Conservation (phyloP, 2,113 vertebrate species). For the Carassius carassius region DNA sequence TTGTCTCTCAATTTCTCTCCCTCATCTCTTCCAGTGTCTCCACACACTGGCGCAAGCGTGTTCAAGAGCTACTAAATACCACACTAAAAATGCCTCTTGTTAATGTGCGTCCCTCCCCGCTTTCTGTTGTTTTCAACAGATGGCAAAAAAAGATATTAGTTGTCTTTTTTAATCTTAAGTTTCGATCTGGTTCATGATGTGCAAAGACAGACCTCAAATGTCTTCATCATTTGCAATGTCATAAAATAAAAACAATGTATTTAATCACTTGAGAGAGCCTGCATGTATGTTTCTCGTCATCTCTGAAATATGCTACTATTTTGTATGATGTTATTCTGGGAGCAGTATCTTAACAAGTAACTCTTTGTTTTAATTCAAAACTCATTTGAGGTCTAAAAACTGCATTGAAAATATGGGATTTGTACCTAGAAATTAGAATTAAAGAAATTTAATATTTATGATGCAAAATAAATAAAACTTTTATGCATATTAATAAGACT, state of each 20-base stretch:
- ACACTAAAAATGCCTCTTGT: constrained; percentile 43
- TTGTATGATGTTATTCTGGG: constrained; percentile 9
- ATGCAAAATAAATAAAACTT: not conserved
- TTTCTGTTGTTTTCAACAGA: constrained; percentile 39
- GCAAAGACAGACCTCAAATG: constrained; percentile 6
- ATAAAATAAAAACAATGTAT: constrained; percentile 26
- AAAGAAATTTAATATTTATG: not conserved
- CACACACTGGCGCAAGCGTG: constrained; percentile 16
- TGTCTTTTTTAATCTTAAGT: constrained; percentile 12
- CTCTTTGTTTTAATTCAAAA: not conserved
- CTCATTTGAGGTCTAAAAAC: not conserved
- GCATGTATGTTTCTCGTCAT: constrained; percentile 15
- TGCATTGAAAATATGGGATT: not conserved
- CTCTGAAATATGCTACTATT: not conserved
- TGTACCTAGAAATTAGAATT: not conserved
- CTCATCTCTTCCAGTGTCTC: constrained; percentile 10
- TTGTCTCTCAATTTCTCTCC: constrained; percentile 34
- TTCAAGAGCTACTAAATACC: constrained; percentile 25
- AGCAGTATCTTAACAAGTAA: not conserved
- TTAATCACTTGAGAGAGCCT: constrained; percentile 24
- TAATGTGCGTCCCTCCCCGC: constrained; percentile 1
- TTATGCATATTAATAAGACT: not conserved
- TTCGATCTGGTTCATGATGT: not conserved
- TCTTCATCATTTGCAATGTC: constrained; percentile 29
- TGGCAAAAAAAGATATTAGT: constrained; percentile 27